Evolutionary conservation across 2,888 invertebrate species (phyloP), one percentile per base, ranked within the genome.

Genomic region (Limenitis camilla): DNA sequence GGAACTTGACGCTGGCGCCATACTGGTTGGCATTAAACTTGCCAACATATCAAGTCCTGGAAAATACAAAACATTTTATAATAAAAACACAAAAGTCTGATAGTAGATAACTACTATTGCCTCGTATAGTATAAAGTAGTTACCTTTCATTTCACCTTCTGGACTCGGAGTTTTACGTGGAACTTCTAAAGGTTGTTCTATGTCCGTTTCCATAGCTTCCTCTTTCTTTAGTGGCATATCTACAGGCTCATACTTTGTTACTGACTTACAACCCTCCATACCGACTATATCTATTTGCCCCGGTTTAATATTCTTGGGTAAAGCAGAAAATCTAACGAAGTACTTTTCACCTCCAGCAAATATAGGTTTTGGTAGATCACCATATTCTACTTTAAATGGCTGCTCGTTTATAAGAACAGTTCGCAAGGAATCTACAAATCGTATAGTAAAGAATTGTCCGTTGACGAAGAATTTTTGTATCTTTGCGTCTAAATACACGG

Each of bases 401-500:
- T 92, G 90, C 42, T 93, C 94, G 69, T 96, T 94, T 49, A 96
- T 91, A 45, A 95, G 78, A 0, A 94, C 94, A 7, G 93, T 94
- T 64, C 90, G 85, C 36, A 96, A 81, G 3, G 93, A 89, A 70
- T 96, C 94, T 28, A 92, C 93, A 72, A 96, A 96, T 64, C 94
- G 91, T 19, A 96, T 81, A 0, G 94, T 92, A 69, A 93, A 92
- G 41, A 91, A 89, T 59, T 91, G 90, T 1, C 92, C 92, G 60
- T 92, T 92, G 27, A 95, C 88, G 49, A 90, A 89, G 68, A 96
- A 93, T 71, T 91, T 92, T 76, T 96, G 96, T 8, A 93, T 90
- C 73, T 94, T 94, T 0, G 94, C 92, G 76, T 96, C 96, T 42
- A 96, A 81, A 75, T 93, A 96, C 1, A 96, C 90, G 0, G 95